Evolutionary conservation across 2,797 vertebrate genomes (phyloP).

Genomic region (Malacoctenus gilli): DNA sequence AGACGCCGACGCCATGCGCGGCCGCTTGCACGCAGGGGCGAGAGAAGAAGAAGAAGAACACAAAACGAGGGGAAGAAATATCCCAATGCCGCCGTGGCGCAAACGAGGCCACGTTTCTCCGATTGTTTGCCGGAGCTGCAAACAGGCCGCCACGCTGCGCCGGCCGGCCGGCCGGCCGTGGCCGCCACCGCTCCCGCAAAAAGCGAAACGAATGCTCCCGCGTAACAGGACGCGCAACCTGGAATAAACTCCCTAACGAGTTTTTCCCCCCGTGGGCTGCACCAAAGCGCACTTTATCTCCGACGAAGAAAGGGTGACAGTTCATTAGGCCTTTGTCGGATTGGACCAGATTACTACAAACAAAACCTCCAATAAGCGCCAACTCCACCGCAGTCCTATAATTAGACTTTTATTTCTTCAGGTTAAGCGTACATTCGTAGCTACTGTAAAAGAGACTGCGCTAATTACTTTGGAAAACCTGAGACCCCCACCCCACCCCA

Average conservation of each 20-base stretch:
- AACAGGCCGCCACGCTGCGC: slow-evolving; percentile 5
- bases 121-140: slow-evolving; percentile 13
- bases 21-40: slow-evolving; percentile 22
- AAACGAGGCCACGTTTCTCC: slow-evolving; percentile 7
- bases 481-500: too few relatives aligned
- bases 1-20: slow-evolving; percentile 31
- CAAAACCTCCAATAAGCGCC: slow-evolving; percentile 18
- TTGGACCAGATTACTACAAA: slow-evolving; percentile 41
- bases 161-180: background rate
- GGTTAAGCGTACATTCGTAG: slow-evolving; percentile 4
- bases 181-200: too few relatives aligned
- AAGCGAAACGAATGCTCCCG: slow-evolving; percentile 8
- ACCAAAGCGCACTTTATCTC: slow-evolving; percentile 27
- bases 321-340: slow-evolving; percentile 34
- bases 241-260: slow-evolving; percentile 7
- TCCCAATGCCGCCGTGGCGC: slow-evolving; percentile 21
- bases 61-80: slow-evolving; percentile 29
- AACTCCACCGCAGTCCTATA: slow-evolving; percentile 6
- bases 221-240: background rate
- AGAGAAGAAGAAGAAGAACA: background rate
- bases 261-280: background rate
- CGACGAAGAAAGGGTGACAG: background rate
- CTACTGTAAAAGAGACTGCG: slow-evolving; percentile 5
- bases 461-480: slow-evolving; percentile 28
- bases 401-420: slow-evolving; percentile 22